Evolutionary conservation across 2,113 vertebrate species (phyloP).

Genomic region (Passer domesticus): DNA sequence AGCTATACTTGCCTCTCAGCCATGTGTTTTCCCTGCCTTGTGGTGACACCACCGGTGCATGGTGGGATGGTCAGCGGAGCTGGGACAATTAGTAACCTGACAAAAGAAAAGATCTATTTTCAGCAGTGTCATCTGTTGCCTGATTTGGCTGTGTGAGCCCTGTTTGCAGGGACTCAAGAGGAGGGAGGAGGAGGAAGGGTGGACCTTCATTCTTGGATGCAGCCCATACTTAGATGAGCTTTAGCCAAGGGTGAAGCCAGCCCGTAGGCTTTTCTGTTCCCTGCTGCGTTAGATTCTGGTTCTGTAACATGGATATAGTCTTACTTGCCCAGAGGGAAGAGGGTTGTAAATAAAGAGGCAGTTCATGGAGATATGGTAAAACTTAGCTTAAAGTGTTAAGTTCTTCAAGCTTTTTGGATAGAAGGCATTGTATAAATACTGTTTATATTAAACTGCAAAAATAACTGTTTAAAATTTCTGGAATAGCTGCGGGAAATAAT

Average conservation of each 20-base stretch:
- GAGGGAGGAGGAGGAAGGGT: conserved; percentile 25
- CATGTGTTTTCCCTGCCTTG: background rate
- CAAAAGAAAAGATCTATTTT: background rate
- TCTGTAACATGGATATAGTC: background rate
- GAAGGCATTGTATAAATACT: background rate
- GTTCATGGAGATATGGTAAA: background rate
- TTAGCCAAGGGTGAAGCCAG: conserved; percentile 6
- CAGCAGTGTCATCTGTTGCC: background rate
- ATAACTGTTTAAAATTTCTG: conserved; percentile 33
- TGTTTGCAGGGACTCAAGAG: background rate
- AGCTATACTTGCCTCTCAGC: background rate
- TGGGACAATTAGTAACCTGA: background rate
- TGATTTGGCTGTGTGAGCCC: background rate
- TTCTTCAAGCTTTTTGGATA: conserved; percentile 30
- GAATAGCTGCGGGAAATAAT: conserved; percentile 43
- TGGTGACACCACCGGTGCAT: background rate
- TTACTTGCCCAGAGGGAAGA: conserved; percentile 1
- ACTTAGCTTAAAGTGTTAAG: background rate
- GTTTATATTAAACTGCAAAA: conserved; percentile 28
- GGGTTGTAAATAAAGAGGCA: conserved; percentile 5
- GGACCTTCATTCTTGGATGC: background rate
- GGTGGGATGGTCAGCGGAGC: background rate
- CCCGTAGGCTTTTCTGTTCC: background rate
- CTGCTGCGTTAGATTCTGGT: background rate
- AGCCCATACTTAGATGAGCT: conserved; percentile 9